Evolutionary conservation across 2,888 invertebrate genomes (phyloP).

Genomic region (Cataglyphis albicans): DNA sequence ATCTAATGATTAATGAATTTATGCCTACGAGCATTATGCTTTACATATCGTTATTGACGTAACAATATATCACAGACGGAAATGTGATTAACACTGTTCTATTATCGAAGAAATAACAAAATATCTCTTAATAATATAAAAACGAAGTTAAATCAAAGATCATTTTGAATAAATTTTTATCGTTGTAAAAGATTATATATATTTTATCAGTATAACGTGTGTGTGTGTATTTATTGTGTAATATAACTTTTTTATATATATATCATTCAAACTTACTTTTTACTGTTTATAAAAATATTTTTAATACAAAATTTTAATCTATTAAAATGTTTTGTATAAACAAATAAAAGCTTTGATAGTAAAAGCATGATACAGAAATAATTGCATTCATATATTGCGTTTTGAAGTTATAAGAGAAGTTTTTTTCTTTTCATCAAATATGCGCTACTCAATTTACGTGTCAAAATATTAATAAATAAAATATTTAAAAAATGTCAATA

Average conservation of each 20-base stretch:
- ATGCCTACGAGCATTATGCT: neutral
- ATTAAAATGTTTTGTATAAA: neutral
- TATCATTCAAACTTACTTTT: neutral
- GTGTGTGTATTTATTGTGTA: neutral
- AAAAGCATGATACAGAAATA: neutral
- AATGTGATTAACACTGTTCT: slow-evolving; percentile 6
- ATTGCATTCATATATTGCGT: neutral
- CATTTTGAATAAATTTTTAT: neutral
- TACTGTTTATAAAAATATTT: neutral
- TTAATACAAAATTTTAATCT: neutral
- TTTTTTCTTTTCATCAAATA: neutral
- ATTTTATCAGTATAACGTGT: neutral
- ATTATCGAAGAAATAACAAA: neutral
- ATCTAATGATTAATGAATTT: slow-evolving; percentile 43
- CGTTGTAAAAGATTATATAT: neutral
- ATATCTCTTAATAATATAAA: neutral
- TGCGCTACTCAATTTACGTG: neutral
- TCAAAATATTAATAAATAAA: neutral
- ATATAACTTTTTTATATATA: neutral
- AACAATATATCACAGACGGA: neutral
- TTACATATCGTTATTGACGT: slow-evolving; percentile 7
- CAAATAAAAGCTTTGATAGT: neutral
- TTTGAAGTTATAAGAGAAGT: neutral
- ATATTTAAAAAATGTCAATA: neutral
- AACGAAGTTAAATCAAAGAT: neutral